Evolutionary conservation across 2,113 vertebrate species (phyloP), one percentile per base, ranked within the genome.

Genomic region (Apodemus speciosus): DNA sequence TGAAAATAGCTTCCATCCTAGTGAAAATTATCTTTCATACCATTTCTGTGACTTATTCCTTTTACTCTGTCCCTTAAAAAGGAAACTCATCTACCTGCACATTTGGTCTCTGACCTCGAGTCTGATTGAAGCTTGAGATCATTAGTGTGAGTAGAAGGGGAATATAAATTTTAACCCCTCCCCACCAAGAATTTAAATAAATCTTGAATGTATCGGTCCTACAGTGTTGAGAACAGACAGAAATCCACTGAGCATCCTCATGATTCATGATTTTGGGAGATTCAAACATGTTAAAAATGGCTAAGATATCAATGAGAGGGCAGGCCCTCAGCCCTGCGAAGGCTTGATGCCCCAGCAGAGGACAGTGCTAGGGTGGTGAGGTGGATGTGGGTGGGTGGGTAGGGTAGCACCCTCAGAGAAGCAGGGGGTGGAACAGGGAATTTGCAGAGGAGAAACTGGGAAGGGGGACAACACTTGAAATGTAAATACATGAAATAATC

Each of bases 81-180:
- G 73, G 40, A 92, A 96, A 88, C 56, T 10, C 27, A 76, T 75
- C 3, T 66, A 21, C 7, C 7, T 10, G 1, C 11, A 81, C 13
- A 69, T 87, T 92, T 72, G 84, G 62, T 76, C 4, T 76, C 80
- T 87, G 56, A 85, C 85, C 46, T 79, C 35, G 6, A 8, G 40
- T 92, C 56, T 93, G 85, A 96, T 35, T 79, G 88, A 95, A 89
- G 66, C n/a, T 11, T 91, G 91, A 94, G 66, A 51, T 93, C 80
- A 88, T 93, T 94, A 92, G 40, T 60, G 23, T 95, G 56, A 85
- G 49, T 88, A 81, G 53, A 95, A 93, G 56, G 40, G 73, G 14
- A 93, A 86, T 32, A 46, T 91, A 56, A 72, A 93, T 93, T 96
- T 88, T 88, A 80, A 76, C 40, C 11, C 56, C 20, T n/a, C 43